Base-by-base conservation (phyloP, 2,888 invertebrate species). In the Cantharis rustica region DNA sequence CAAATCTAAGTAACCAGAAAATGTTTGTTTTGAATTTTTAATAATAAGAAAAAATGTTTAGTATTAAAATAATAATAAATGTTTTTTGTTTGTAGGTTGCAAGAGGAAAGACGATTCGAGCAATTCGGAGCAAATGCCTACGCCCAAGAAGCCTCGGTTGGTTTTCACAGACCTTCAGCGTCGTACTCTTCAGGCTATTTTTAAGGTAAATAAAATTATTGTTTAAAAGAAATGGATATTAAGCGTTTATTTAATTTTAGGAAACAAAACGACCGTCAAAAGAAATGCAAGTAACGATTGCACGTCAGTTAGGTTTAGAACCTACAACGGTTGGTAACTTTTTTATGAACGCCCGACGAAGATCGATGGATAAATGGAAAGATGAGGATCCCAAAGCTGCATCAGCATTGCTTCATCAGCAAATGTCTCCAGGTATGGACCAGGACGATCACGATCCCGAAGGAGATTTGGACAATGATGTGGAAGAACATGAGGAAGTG, bases 131-230 rank as follows among this genome's bases (percentile, higher is more conserved):
- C 94, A 94, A 88, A 91, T 94, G 89, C 93, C 95, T 91, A 95
- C 97, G 85, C 98, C 98, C 90, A 99, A 99, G 94, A 99, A 99
- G 90, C 99, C 99, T 84, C 96, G 99, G 88, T 94, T 99, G 90
- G 99, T 99, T 90, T 99, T 99, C 93, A 99, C 99, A 88, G 99
- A 99, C 92, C 96, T 99, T 87, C 99, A 99, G 92, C 95, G 99
- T 89, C 96, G 99, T 91, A 99, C 99, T 89, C 95, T 99, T 89
- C 98, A 99, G 93, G 99, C 98, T 92, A 99, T 99, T 93, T 99
- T 99, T 94, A 99, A 99, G 93, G 97, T 97, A 89, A 88, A 86
- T 16, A 0, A 13, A 26, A 31, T 10, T 16, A 3, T 61, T 10
- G 16, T 16, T 47, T 72, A 13, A 15, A 15, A 13, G n/a, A n/a